These are phyloP conservation scores for Drosophila serrata DNA, from an alignment of 1,140 invertebrate genomes.

Conservation along the genomic window DNA sequence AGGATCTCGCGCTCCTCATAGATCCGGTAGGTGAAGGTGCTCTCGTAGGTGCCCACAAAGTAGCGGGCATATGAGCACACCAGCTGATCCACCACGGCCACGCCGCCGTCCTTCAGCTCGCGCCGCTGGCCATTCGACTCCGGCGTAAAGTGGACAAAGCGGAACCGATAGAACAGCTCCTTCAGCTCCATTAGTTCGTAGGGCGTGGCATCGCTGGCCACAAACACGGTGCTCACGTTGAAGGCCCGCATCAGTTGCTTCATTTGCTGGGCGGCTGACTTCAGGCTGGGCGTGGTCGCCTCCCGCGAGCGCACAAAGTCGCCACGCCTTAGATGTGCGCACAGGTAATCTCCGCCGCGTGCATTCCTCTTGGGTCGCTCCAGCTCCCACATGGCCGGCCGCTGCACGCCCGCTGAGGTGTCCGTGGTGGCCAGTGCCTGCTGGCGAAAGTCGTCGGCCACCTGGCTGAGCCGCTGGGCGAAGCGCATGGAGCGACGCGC, in stretches of 20 bases:
- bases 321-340: constrained; percentile 92
- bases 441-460: constrained; percentile 90
- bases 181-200: constrained; percentile 80
- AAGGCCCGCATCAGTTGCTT: constrained; percentile 87
- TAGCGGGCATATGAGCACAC: constrained; percentile 94
- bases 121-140: constrained; percentile 76
- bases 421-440: constrained; percentile 88
- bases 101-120: constrained; percentile 92
- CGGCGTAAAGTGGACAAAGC: constrained; percentile 71
- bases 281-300: constrained; percentile 89
- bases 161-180: constrained; percentile 68
- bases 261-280: constrained; percentile 90
- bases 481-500: constrained; percentile 97
- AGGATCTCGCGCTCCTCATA: constrained; percentile 98
- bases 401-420: constrained; percentile 85
- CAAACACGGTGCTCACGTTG: constrained; percentile 89
- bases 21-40: constrained; percentile 98
- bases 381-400: constrained; percentile 74
- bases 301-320: constrained; percentile 91
- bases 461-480: constrained; percentile 88
- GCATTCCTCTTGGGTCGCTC: constrained; percentile 85
- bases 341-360: constrained; percentile 92
- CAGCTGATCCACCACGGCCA: constrained; percentile 98
- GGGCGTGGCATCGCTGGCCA: constrained; percentile 91
- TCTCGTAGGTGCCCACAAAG: constrained; percentile 96